Evolutionary conservation across 1,140 invertebrate species (phyloP).

Genomic region (Ylistrum balloti): DNA sequence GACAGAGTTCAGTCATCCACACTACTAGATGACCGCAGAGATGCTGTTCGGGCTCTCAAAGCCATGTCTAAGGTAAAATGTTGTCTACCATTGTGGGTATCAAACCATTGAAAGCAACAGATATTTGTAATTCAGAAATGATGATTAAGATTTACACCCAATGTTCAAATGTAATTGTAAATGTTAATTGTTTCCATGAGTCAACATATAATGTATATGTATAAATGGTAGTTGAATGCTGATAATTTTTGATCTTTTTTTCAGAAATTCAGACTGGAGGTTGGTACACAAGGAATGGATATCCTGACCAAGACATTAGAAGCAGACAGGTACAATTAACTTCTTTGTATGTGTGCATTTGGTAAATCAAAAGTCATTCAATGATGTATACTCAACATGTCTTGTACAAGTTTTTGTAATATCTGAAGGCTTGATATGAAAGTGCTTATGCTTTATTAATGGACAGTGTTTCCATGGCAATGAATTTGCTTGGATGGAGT

Average conservation of each 20-base stretch:
- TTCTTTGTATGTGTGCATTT: not conserved
- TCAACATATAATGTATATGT: too few species aligned
- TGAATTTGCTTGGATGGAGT: too few species aligned
- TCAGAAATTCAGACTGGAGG: constrained; percentile 94
- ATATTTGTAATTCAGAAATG: too few species aligned
- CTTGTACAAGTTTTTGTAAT: too few species aligned
- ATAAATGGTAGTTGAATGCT: too few species aligned
- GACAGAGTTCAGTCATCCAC: constrained; percentile 96
- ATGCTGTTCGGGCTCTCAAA: constrained; percentile 97
- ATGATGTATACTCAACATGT: too few species aligned
- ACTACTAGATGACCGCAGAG: constrained; percentile 95
- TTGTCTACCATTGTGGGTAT: not conserved
- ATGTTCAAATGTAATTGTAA: too few species aligned
- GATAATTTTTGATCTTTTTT: constrained; percentile 60
- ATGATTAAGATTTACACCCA: too few species aligned
- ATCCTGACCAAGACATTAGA: constrained; percentile 87
- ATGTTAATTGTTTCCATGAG: too few species aligned
- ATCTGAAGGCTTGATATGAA: too few species aligned
- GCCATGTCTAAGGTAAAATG: constrained; percentile 89
- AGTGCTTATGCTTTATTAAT: too few species aligned
- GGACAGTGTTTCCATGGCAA: too few species aligned
- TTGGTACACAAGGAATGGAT: constrained; percentile 97
- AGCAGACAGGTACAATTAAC: constrained; percentile 79
- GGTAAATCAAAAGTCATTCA: not conserved
- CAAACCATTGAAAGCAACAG: not conserved